Conservation (phyloP, 2,888 invertebrate species). For the Macroteleia sp. region DNA sequence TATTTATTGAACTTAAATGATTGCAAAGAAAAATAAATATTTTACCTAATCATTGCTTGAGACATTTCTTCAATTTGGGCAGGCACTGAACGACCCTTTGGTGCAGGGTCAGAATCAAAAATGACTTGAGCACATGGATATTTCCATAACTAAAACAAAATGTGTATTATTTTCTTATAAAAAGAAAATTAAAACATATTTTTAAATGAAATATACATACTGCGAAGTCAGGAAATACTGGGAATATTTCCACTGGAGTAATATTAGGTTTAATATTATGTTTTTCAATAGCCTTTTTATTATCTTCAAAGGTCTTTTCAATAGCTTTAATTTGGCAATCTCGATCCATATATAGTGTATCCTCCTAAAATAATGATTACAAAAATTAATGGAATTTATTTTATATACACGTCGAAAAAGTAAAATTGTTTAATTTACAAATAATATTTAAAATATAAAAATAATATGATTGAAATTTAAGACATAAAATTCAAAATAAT, state of each 20-base stretch:
- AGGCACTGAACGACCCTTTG: slow-evolving; percentile 92
- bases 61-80: slow-evolving; percentile 98
- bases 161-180: not conserved
- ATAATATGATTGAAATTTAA: no score
- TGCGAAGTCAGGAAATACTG: slow-evolving; percentile 97
- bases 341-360: slow-evolving; percentile 97
- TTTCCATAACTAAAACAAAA: slow-evolving; percentile 91
- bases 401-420: no score
- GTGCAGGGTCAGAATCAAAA: slow-evolving; percentile 99
- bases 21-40: no score
- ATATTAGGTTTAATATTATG: slow-evolving; percentile 99
- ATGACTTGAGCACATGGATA: slow-evolving; percentile 99
- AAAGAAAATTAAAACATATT: not conserved
- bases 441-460: not conserved
- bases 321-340: slow-evolving; percentile 99
- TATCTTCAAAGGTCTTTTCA: slow-evolving; percentile 97
- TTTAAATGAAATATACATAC: slow-evolving; percentile 73
- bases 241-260: slow-evolving; percentile 93
- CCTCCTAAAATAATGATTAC: slow-evolving; percentile 89
- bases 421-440: not conserved
- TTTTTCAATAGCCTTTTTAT: slow-evolving; percentile 92
- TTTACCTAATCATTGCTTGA: slow-evolving; percentile 98
- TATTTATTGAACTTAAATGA: no score
- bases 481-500: no score
- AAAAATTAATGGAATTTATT: no score